These are phyloP conservation scores for Falcunculus frontatus DNA, from an alignment of 2,113 vertebrate genomes.

Conservation along the genomic window DNA sequence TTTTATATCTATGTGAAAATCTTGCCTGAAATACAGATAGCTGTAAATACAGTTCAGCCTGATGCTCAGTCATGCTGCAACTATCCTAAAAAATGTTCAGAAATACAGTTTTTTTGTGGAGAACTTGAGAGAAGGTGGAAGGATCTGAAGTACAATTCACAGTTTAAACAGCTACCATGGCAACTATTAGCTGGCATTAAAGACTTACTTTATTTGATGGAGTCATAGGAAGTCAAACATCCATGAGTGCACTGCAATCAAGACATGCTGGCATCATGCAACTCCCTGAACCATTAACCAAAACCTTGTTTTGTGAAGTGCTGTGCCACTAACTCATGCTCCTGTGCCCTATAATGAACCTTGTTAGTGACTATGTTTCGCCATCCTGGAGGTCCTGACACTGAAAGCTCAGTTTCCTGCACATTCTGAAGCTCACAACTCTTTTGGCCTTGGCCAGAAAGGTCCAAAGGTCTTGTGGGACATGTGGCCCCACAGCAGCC, in stretches of 20 bases:
- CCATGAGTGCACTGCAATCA: background rate
- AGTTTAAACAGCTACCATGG: background rate
- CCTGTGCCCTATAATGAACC: background rate
- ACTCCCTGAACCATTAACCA: background rate
- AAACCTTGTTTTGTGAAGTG: background rate
- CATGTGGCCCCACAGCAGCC: accelerated
- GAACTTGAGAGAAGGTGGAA: background rate
- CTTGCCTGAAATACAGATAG: background rate
- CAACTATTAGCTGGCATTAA: background rate
- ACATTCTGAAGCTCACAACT: background rate
- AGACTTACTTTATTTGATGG: background rate
- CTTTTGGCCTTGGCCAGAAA: background rate
- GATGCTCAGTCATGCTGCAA: background rate
- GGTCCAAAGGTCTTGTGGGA: background rate
- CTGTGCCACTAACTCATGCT: background rate
- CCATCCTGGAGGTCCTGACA: background rate
- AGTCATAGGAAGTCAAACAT: background rate
- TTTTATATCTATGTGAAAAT: background rate
- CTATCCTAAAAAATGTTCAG: background rate
- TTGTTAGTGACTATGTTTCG: background rate
- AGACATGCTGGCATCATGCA: background rate
- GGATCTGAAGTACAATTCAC: background rate
- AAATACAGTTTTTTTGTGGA: background rate
- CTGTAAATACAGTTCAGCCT: background rate
- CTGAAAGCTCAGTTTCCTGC: accelerated